Conservation (phyloP, 1,140 invertebrate genomes). For the Hylyphantes graminicola region DNA sequence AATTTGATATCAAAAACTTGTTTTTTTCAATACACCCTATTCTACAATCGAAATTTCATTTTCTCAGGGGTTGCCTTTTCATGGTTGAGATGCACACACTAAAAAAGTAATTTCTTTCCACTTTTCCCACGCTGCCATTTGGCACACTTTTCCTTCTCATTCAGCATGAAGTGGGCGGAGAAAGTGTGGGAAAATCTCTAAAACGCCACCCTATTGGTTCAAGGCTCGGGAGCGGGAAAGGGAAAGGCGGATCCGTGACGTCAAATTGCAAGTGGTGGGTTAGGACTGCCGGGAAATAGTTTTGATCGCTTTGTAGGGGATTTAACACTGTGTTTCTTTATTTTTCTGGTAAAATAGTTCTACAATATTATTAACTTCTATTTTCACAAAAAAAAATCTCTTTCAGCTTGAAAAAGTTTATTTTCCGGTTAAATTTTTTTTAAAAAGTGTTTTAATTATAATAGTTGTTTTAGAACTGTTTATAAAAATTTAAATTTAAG, state of each 20-base stretch:
- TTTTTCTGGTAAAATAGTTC: background rate
- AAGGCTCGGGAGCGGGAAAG: conserved; percentile 29
- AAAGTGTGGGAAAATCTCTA: conserved; percentile 56
- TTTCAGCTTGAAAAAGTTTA: too few relatives aligned
- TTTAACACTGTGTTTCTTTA: background rate
- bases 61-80: conserved; percentile 54
- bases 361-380: background rate
- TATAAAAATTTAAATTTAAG: too few relatives aligned
- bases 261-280: background rate
- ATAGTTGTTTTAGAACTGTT: too few relatives aligned
- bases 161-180: conserved; percentile 49
- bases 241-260: conserved; percentile 31
- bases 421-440: too few relatives aligned
- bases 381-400: background rate
- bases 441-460: too few relatives aligned
- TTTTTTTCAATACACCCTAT: background rate
- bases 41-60: background rate
- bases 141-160: conserved; percentile 46
- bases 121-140: conserved; percentile 54
- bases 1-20: background rate
- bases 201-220: conserved; percentile 18
- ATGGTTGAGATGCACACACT: conserved; percentile 48
- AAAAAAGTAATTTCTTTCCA: conserved; percentile 49
- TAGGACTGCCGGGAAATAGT: background rate
- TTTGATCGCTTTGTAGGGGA: background rate